Evolutionary conservation across 2,888 invertebrate species (phyloP).

Genomic region (Unio pictorum): DNA sequence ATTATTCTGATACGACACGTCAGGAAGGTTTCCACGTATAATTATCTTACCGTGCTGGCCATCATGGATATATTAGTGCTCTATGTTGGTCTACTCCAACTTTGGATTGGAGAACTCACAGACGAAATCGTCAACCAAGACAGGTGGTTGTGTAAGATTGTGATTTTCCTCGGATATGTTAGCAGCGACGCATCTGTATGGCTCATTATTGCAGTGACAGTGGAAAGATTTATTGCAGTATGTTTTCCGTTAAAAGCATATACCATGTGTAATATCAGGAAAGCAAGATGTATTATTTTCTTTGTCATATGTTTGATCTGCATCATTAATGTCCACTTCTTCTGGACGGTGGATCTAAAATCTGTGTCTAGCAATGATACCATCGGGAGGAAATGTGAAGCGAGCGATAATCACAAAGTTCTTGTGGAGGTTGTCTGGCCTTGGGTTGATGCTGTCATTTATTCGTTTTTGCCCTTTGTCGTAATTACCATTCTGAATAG

Average conservation of each 20-base stretch:
- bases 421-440: constrained; percentile 64
- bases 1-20: constrained; percentile 63
- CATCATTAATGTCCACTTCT: constrained; percentile 60
- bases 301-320: constrained; percentile 51
- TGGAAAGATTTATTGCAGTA: constrained; percentile 69
- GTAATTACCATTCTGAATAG: constrained; percentile 62
- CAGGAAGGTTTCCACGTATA: constrained; percentile 66
- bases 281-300: constrained; percentile 44
- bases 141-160: constrained; percentile 63
- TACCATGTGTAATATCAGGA: constrained; percentile 56
- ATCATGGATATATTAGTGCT: constrained; percentile 66
- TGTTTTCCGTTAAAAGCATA: constrained; percentile 65
- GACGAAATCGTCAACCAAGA: constrained; percentile 54
- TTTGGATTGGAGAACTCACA: constrained; percentile 66
- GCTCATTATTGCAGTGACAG: constrained; percentile 69
- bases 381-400: constrained; percentile 36
- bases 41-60: constrained; percentile 66
- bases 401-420: constrained; percentile 25
- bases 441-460: constrained; percentile 67
- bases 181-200: constrained; percentile 68
- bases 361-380: constrained; percentile 30
- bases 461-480: constrained; percentile 66
- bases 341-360: constrained; percentile 61
- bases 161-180: constrained; percentile 60
- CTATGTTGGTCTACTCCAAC: constrained; percentile 65